Evolutionary conservation across 2,797 vertebrate genomes (phyloP).

Genomic region (Chrysocyon brachyurus): DNA sequence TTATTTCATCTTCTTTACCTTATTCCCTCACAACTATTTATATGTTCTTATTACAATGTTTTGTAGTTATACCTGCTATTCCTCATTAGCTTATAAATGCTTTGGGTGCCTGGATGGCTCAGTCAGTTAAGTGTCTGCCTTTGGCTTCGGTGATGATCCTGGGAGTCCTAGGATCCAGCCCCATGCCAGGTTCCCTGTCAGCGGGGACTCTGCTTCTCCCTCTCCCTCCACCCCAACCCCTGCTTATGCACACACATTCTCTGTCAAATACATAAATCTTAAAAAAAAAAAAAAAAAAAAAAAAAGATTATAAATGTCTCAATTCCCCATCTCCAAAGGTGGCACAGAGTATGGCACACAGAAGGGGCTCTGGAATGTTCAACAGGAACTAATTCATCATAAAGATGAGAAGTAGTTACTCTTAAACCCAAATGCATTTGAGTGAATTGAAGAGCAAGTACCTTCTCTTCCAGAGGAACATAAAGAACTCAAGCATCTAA

Average conservation of each 20-base stretch:
- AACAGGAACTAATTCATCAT: background rate
- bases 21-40: background rate
- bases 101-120: background rate
- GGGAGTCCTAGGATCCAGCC: too few species aligned
- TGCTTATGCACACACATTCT: too few species aligned
- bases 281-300: too few species aligned
- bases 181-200: too few species aligned
- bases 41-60: background rate
- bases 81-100: background rate
- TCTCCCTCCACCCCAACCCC: too few species aligned
- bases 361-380: background rate
- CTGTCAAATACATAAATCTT: too few species aligned
- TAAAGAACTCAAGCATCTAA: background rate
- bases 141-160: too few species aligned
- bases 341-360: background rate
- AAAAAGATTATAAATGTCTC: background rate
- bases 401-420: background rate
- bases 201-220: too few species aligned
- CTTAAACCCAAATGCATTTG: background rate
- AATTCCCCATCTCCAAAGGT: background rate
- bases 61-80: background rate
- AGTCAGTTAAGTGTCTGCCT: too few species aligned
- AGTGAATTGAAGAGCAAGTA: background rate
- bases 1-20: slow-evolving; percentile 36
- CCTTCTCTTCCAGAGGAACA: background rate